phyloP scores from a whole-genome alignment of 2,113 vertebrate species.

The Poeciliopsis prolifica region DNA sequence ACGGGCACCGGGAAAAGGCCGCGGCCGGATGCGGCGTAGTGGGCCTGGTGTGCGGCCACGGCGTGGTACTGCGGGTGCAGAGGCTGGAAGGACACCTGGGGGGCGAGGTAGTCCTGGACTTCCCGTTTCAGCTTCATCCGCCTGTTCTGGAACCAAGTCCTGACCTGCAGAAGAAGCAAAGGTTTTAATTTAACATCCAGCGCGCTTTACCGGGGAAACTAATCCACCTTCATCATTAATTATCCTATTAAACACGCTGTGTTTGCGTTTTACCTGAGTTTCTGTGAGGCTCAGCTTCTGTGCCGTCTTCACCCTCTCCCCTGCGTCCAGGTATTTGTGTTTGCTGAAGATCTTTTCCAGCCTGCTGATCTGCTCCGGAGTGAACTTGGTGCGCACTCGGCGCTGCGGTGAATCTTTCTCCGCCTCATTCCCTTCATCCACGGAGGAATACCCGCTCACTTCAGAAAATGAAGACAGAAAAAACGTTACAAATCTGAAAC shows the following conservation, averaged over 20 bases:
- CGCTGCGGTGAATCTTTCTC: conserved; percentile 58
- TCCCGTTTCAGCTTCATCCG: conserved; percentile 89
- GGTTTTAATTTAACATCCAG: background rate
- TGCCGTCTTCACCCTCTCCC: conserved; percentile 80
- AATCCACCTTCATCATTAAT: too few relatives aligned
- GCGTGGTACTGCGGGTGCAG: conserved; percentile 57
- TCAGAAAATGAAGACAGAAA: conserved; percentile 65
- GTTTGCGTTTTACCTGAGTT: conserved; percentile 78
- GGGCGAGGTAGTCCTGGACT: conserved; percentile 80
- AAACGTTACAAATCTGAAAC: background rate
- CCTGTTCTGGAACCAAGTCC: conserved; percentile 92
- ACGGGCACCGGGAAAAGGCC: conserved; percentile 48
- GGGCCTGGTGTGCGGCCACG: conserved; percentile 48
- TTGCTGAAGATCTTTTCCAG: conserved; percentile 85
- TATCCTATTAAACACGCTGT: background rate
- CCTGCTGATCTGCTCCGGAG: conserved; percentile 78
- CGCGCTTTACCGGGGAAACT: background rate
- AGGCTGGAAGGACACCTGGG: conserved; percentile 49
- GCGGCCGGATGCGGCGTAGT: conserved; percentile 31
- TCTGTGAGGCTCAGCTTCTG: conserved; percentile 81
- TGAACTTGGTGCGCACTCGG: conserved; percentile 83
- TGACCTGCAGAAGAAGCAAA: conserved; percentile 74
- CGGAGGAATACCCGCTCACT: conserved; percentile 68
- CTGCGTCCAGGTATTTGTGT: conserved; percentile 81
- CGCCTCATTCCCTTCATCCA: conserved; percentile 28